phyloP scores from a whole-genome alignment of 2,797 vertebrate species.

The Hydrophis major region DNA sequence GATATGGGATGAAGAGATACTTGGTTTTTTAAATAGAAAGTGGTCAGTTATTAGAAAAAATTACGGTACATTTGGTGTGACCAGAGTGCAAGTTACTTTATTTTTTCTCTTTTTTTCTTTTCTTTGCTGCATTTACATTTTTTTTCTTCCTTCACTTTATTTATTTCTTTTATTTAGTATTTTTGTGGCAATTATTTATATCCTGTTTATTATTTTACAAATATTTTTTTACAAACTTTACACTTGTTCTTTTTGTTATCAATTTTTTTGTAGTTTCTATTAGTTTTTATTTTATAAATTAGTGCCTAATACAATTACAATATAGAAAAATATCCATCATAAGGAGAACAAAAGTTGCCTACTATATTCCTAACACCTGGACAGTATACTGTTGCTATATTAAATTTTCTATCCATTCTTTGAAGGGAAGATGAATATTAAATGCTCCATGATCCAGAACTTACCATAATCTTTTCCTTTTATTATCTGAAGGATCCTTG shows the following conservation, averaged over 20 bases:
- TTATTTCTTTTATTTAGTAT: neutral
- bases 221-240: neutral
- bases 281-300: neutral
- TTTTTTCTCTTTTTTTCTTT: neutral
- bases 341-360: neutral
- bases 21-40: neutral
- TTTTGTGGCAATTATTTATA: neutral
- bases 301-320: neutral
- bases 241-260: neutral
- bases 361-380: neutral
- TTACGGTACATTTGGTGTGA: neutral
- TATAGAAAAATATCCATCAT: neutral
- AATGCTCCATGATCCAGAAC: slow-evolving; percentile 56
- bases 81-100: neutral
- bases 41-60: neutral
- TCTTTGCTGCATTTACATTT: neutral
- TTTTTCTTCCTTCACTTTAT: neutral
- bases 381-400: neutral
- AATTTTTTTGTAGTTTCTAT: neutral
- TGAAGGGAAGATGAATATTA: slow-evolving; percentile 25
- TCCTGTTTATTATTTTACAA: neutral
- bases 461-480: slow-evolving; percentile 97
- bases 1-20: neutral
- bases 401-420: slow-evolving; percentile 24
- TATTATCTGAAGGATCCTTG: slow-evolving; percentile 91